Conservation (phyloP, 1,140 invertebrate genomes). For the Sweltsa coloradensis region DNA sequence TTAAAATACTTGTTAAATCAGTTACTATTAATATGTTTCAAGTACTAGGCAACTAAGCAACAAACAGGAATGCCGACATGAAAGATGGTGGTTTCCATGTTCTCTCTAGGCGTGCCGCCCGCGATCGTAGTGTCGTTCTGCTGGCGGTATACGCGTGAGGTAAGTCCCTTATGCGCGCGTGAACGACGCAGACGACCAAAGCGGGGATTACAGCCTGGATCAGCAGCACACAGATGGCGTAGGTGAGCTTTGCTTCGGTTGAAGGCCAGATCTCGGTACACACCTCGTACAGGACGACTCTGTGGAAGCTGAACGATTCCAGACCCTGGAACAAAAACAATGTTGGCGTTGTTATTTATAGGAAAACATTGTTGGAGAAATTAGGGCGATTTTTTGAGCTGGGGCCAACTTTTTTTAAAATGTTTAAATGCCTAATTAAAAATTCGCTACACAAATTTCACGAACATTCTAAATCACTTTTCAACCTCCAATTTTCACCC, state of each 20-base stretch:
- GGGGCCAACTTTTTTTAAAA: too few relatives aligned
- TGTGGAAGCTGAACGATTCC: constrained; percentile 25
- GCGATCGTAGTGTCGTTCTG: constrained; percentile 24
- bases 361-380: background rate
- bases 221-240: constrained; percentile 36
- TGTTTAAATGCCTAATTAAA: too few relatives aligned
- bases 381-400: too few relatives aligned
- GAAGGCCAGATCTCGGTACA: constrained; percentile 34
- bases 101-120: too few relatives aligned
- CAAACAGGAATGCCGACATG: too few relatives aligned
- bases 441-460: too few relatives aligned
- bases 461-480: too few relatives aligned
- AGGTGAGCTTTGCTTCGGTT: constrained; percentile 30
- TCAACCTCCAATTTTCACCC: too few relatives aligned
- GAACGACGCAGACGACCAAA: constrained; percentile 36
- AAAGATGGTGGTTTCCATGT: too few relatives aligned
- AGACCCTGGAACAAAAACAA: constrained; percentile 33
- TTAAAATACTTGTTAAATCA: too few relatives aligned
- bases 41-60: too few relatives aligned
- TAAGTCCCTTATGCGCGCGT: constrained; percentile 37
- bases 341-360: background rate
- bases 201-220: constrained; percentile 42
- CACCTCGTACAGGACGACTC: constrained; percentile 26
- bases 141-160: constrained; percentile 25
- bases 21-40: too few relatives aligned